Evolutionary conservation across 1,140 invertebrate species (phyloP).

Genomic region (Drosophila jambulina): DNA sequence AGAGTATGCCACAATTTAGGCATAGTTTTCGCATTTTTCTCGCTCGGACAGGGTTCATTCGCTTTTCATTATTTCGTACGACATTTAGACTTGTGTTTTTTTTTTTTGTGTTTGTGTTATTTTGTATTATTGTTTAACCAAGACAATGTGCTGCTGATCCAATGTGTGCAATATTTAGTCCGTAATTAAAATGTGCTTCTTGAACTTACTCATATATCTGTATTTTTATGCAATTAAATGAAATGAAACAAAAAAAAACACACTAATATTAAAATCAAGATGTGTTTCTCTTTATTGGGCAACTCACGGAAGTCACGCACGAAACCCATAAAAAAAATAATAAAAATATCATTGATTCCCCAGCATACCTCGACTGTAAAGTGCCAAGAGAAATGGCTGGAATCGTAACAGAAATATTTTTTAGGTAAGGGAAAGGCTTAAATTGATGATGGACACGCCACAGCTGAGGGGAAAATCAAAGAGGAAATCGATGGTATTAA

Average conservation of each 20-base stretch:
- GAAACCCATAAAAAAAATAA: constrained; percentile 48
- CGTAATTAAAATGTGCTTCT: constrained; percentile 52
- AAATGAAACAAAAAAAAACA: constrained; percentile 25
- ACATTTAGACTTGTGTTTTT: constrained; percentile 13
- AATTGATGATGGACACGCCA: constrained; percentile 36
- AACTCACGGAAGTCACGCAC: constrained; percentile 56
- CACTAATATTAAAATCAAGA: constrained; percentile 11
- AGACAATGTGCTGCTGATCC: constrained; percentile 48
- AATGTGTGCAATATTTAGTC: constrained; percentile 54
- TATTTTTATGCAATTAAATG: constrained; percentile 67
- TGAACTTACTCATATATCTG: constrained; percentile 28
- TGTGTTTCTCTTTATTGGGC: constrained; percentile 1
- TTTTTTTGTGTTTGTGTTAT: constrained; percentile 14
- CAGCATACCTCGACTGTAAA: constrained; percentile 49
- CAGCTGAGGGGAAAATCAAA: constrained; percentile 24
- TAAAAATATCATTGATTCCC: constrained; percentile 48
- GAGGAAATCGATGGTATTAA: constrained; percentile 11
- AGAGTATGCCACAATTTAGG: constrained; percentile 20
- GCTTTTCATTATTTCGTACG: constrained; percentile 40
- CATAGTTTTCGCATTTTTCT: neutral
- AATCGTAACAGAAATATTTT: constrained; percentile 1
- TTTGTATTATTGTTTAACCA: constrained; percentile 36
- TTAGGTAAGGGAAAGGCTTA: constrained; percentile 13
- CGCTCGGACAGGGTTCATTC: constrained; percentile 7
- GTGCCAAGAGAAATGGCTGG: constrained; percentile 8